These are phyloP conservation scores for Cephalopterus ornatus DNA, from an alignment of 2,113 vertebrate genomes.

Conservation along the genomic window DNA sequence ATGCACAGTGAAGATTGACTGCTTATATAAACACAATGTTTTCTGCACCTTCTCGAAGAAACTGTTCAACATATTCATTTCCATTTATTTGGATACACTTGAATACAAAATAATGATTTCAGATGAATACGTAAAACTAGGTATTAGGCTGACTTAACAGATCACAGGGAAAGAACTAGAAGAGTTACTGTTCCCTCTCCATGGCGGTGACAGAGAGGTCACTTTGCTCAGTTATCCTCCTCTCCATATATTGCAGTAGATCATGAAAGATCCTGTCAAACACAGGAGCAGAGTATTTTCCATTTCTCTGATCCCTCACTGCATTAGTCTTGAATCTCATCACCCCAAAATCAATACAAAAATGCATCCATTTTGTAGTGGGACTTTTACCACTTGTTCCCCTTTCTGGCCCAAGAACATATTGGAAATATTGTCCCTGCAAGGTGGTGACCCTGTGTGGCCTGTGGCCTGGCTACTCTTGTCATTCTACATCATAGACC, in stretches of 20 bases:
- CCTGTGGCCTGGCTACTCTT: neutral
- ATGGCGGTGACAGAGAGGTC: neutral
- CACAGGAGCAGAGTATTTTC: neutral
- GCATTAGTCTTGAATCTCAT: neutral
- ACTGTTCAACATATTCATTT: neutral
- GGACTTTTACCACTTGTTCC: neutral
- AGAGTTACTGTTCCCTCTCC: neutral
- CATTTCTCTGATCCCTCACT: neutral
- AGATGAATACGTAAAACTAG: neutral
- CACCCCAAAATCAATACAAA: neutral
- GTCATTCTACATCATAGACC: neutral
- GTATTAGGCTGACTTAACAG: neutral
- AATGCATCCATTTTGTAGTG: neutral
- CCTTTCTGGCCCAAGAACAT: neutral
- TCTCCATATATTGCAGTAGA: neutral
- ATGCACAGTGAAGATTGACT: neutral
- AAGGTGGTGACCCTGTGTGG: neutral
- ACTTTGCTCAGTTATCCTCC: neutral
- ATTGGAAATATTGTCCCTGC: neutral
- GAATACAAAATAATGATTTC: neutral
- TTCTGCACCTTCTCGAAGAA: neutral
- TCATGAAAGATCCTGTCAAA: neutral
- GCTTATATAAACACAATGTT: neutral
- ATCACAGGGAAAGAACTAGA: neutral
- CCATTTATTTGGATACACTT: neutral